Percentiles rank a stretch among this genome's conserved stretches.
phyloP scores from a whole-genome alignment of 2,797 vertebrate species.

The Sus cebifrons region DNA sequence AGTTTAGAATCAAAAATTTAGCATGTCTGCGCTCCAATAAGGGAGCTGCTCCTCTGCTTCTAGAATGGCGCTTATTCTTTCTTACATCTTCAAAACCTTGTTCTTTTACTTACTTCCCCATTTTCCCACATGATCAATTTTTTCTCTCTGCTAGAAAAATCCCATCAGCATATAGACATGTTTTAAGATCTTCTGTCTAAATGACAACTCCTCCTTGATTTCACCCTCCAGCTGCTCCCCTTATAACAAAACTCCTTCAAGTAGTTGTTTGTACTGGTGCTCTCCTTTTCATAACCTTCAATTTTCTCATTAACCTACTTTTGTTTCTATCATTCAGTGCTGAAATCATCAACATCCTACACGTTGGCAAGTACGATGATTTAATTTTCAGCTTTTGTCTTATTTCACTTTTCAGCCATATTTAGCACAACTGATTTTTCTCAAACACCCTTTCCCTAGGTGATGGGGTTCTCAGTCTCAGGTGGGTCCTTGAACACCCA shows the following conservation, averaged over 20 bases:
- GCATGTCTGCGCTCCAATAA: not conserved
- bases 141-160: not conserved
- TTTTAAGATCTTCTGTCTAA: not conserved
- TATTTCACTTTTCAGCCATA: not conserved
- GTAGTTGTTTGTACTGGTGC: not conserved
- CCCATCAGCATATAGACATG: not conserved
- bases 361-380: not conserved
- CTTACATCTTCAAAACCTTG: not conserved
- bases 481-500: not conserved
- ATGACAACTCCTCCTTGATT: not conserved
- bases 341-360: not conserved
- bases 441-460: not conserved
- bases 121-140: not conserved
- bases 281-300: not conserved
- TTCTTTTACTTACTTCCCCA: not conserved
- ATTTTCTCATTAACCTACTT: not conserved
- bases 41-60: not conserved
- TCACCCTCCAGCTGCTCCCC: not conserved
- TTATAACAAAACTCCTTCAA: not conserved
- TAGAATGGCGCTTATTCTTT: not conserved
- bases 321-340: not conserved
- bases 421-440: not conserved
- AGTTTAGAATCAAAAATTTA: conserved; percentile 41
- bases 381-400: not conserved
- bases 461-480: not conserved